phyloP scores from a whole-genome alignment of 2,113 vertebrate genomes.

The Corythaeola cristata region DNA sequence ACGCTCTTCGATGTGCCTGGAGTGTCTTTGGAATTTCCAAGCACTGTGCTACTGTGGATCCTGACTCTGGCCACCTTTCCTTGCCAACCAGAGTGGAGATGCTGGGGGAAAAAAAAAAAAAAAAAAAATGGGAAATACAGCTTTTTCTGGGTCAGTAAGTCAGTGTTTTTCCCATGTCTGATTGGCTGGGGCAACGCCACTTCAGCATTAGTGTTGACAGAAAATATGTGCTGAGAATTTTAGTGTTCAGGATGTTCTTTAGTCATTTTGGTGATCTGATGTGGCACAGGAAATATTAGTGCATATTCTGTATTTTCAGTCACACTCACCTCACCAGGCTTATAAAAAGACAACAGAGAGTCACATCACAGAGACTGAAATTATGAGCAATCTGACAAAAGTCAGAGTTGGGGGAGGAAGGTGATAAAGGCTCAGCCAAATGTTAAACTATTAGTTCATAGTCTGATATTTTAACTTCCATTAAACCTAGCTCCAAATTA shows the following conservation, averaged over 20 bases:
- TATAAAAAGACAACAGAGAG: slow-evolving; percentile 43
- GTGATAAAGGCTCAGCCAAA: slow-evolving; percentile 67
- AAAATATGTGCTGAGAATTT: slow-evolving; percentile 35
- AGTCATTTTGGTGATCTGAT: slow-evolving; percentile 55
- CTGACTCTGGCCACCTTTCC: not conserved
- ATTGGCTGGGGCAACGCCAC: slow-evolving; percentile 44
- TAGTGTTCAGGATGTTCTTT: slow-evolving; percentile 46
- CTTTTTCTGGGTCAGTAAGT: slow-evolving; percentile 59
- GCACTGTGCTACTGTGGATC: not conserved
- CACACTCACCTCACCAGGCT: slow-evolving; percentile 59
- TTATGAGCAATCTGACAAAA: slow-evolving; percentile 66
- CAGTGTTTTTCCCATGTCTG: slow-evolving; percentile 29
- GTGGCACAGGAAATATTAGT: slow-evolving; percentile 69
- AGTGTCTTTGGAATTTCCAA: not conserved
- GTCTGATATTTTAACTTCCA: slow-evolving; percentile 49
- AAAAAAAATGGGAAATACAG: not conserved
- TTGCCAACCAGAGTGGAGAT: not conserved
- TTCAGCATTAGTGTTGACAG: slow-evolving; percentile 47
- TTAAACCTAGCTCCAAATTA: slow-evolving; percentile 7
- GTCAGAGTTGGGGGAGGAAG: slow-evolving; percentile 62
- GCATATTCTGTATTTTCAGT: slow-evolving; percentile 69
- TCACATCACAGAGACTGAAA: slow-evolving; percentile 46
- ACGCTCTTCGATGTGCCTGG: not conserved
- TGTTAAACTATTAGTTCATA: slow-evolving; percentile 35
- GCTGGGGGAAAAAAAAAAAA: not conserved